Percentiles rank a stretch among this genome's conserved stretches.
Evolutionary conservation across 64 coral and sea anemone genomes (phyloP).

Genomic region (Pachyseris speciosa): DNA sequence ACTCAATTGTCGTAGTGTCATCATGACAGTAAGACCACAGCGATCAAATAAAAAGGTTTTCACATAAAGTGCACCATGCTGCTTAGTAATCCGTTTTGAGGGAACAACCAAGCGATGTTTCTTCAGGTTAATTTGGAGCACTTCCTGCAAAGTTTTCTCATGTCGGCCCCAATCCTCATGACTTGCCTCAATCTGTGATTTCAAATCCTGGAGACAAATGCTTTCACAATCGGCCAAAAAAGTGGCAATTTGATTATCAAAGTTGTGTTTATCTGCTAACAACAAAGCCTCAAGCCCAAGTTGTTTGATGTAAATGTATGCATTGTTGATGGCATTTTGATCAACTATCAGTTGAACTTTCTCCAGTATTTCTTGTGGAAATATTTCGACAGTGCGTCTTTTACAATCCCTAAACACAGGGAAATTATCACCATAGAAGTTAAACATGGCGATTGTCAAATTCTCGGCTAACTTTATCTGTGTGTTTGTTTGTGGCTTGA

Average conservation of each 20-base stretch:
- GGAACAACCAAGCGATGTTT: slow-evolving; percentile 83
- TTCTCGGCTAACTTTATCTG: slow-evolving; percentile 89
- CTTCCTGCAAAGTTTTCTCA: slow-evolving; percentile 35
- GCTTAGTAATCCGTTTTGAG: slow-evolving; percentile 37
- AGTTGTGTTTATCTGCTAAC: slow-evolving; percentile 65
- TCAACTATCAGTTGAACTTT: slow-evolving; percentile 89
- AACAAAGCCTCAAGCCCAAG: slow-evolving; percentile 86
- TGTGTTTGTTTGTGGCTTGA: slow-evolving; percentile 83
- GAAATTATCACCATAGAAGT: slow-evolving; percentile 91
- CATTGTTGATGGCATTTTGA: slow-evolving; percentile 89
- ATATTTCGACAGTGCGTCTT: slow-evolving; percentile 67
- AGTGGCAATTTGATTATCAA: slow-evolving; percentile 66
- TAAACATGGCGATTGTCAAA: slow-evolving; percentile 79
- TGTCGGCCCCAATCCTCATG: slow-evolving; percentile 79
- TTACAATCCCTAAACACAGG: slow-evolving; percentile 78
- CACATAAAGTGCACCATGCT: slow-evolving; percentile 64
- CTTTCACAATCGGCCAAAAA: slow-evolving; percentile 85
- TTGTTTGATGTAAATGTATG: slow-evolving; percentile 89
- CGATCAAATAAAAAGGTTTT: slow-evolving; percentile 65
- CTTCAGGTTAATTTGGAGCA: slow-evolving; percentile 79
- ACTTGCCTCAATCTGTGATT: slow-evolving; percentile 56
- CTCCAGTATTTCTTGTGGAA: slow-evolving; percentile 75
- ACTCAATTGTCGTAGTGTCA: slow-evolving; percentile 68
- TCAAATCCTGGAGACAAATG: slow-evolving; percentile 84
- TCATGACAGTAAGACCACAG: slow-evolving; percentile 61